Evolutionary conservation across 2,797 vertebrate species (phyloP).

Genomic region (Pteropus rufus): DNA sequence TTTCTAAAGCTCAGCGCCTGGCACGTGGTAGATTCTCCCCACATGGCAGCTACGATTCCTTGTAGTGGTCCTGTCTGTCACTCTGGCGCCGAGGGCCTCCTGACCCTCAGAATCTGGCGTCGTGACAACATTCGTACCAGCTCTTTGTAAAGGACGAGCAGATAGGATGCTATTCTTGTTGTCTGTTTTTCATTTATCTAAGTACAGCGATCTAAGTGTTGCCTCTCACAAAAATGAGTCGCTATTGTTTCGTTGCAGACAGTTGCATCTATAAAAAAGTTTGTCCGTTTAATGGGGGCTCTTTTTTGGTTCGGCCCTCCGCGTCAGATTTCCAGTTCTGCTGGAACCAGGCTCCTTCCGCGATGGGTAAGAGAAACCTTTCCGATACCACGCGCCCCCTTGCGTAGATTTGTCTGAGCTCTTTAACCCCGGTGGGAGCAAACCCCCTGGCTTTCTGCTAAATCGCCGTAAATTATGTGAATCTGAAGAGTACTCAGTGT

Average conservation of each 20-base stretch:
- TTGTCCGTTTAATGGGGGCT: conserved; percentile 94
- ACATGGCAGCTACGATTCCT: neutral
- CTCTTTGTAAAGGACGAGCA: neutral
- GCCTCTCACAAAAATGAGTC: neutral
- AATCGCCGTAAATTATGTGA: neutral
- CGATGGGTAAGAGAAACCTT: conserved; percentile 89
- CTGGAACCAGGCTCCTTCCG: conserved; percentile 98
- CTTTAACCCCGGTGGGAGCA: neutral
- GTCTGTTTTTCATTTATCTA: neutral
- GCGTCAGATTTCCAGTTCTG: conserved; percentile 97
- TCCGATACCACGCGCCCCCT: neutral
- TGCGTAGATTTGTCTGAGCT: accelerated
- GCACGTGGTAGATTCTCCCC: neutral
- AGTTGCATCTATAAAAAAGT: conserved; percentile 97
- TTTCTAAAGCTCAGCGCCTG: neutral
- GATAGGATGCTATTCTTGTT: neutral
- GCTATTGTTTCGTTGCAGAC: conserved; percentile 83
- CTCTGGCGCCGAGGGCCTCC: neutral
- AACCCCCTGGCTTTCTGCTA: neutral
- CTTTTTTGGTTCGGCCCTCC: conserved; percentile 94
- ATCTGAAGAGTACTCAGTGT: neutral
- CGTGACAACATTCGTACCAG: neutral
- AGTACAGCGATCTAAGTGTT: neutral
- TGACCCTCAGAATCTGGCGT: neutral
- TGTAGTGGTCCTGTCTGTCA: neutral